Evolutionary conservation across 2,797 vertebrate species (phyloP).

Genomic region (Allobates femoralis): DNA sequence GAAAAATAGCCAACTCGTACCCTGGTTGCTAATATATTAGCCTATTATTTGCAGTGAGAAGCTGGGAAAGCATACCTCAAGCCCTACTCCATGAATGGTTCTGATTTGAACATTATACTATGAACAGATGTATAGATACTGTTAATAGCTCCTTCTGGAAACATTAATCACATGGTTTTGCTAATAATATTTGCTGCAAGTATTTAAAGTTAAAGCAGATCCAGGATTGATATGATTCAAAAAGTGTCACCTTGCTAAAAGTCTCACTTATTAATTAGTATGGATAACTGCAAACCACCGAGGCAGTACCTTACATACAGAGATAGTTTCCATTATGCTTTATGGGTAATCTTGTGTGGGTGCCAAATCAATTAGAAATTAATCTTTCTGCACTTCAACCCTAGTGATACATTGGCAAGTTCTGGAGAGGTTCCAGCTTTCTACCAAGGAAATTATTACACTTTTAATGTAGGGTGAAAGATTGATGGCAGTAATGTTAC

Average conservation of each 20-base stretch:
- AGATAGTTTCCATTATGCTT: conserved; percentile 60
- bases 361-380: conserved; percentile 63
- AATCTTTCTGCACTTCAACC: conserved; percentile 56
- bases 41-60: conserved; percentile 67
- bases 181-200: conserved; percentile 81
- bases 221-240: conserved; percentile 77
- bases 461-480: conserved; percentile 22
- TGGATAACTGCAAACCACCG: conserved; percentile 38
- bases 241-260: conserved; percentile 63
- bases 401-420: conserved; percentile 51
- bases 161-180: conserved; percentile 77
- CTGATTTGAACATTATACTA: conserved; percentile 81
- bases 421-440: conserved; percentile 50
- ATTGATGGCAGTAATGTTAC: conserved; percentile 21
- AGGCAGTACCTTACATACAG: conserved; percentile 39
- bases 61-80: conserved; percentile 66
- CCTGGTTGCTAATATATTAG: conserved; percentile 74
- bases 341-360: conserved; percentile 58
- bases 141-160: conserved; percentile 81
- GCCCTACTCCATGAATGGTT: conserved; percentile 69
- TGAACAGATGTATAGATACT: conserved; percentile 79
- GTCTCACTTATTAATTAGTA: conserved; percentile 59
- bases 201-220: conserved; percentile 80
- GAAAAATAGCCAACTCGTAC: conserved; percentile 76
- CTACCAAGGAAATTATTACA: conserved; percentile 47